A percentile compares a stretch with the other conserved stretches of the same genome.
Conservation (phyloP, 2,113 vertebrate species). For the Ranitomeya imitator region DNA sequence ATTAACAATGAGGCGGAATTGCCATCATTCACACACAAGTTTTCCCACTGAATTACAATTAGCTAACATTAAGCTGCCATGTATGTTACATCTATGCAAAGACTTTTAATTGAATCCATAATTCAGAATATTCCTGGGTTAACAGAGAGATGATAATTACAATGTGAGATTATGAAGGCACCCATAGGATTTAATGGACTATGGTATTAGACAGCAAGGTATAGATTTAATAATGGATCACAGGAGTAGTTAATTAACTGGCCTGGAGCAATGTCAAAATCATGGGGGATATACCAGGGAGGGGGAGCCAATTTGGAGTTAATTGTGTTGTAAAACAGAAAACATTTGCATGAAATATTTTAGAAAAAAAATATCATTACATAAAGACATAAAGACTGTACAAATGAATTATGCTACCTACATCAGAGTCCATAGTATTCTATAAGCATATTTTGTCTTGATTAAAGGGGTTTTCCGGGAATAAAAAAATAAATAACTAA, state of each 20-base stretch:
- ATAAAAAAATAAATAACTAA: no score
- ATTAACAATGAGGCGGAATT: slow-evolving; percentile 30
- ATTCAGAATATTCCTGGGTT: slow-evolving; percentile 48
- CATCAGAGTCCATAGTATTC: not conserved
- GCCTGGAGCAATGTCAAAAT: slow-evolving; percentile 42
- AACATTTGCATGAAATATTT: not conserved
- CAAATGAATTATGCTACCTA: not conserved
- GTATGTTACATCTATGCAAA: slow-evolving; percentile 45
- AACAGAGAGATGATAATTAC: slow-evolving; percentile 44
- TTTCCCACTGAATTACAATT: slow-evolving; percentile 43
- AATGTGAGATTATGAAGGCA: slow-evolving; percentile 24
- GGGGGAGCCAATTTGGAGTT: not conserved
- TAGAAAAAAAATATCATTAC: not conserved
- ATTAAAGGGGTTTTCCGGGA: no score
- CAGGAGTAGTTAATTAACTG: slow-evolving; percentile 44
- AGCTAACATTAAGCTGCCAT: slow-evolving; percentile 46
- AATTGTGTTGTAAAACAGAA: slow-evolving; percentile 7
- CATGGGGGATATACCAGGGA: not conserved
- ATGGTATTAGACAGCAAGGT: slow-evolving; percentile 41
- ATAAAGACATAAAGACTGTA: not conserved
- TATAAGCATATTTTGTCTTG: not conserved
- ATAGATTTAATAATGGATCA: slow-evolving; percentile 52
- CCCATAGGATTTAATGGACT: slow-evolving; percentile 47
- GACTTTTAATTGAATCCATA: slow-evolving; percentile 54
- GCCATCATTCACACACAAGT: not conserved